Base-by-base conservation (phyloP, 2,113 vertebrate species). In the Spilogale gracilis region DNA sequence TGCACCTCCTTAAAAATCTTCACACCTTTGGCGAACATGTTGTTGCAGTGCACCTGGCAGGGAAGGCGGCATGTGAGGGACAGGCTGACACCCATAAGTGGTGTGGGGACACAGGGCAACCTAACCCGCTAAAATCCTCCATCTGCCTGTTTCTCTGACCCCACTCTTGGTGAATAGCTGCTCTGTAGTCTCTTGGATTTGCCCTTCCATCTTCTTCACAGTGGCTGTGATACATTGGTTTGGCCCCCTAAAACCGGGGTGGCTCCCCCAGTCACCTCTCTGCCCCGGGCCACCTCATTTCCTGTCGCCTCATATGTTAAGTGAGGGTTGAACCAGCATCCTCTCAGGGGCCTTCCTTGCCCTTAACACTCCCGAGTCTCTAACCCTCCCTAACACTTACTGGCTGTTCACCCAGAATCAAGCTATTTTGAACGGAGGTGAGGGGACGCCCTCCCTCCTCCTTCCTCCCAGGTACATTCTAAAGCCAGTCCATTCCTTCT, bases 21-120 rank as follows among this genome's bases (percentile, higher is more conserved):
- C 98, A 99, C 99, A 9, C 99, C 99, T 85, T 99, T 99, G 88
- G 99, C 98, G 23, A 99, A 99, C 99, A 99, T 99, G 98, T 99
- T 99, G 97, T 99, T 99, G 97, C 99, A 99, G 97, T 99, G 99
- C 84, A 99, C 99, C 99, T 99, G 86, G 90, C 61, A 79, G 54
- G 78, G 73, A 96, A 71, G 67, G 32, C 85, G 13, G 27, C 25
- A 30, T 20, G 27, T 76, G 25, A 97, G 84, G 61, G 43, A 27
- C 13, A 76, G 16, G 2, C 13, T 84, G 69, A 17, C 12, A 30
- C 67, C n/a, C 9, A 21, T 10, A 23, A 17, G 56, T 54, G 71
- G 27, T 18, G 13, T 14, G 3, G 50, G 12, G 6, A 91, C 81
- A 25, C 9, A n/a, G 43, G 32, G 23, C 32, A 63, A 43, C 27